Evolutionary conservation across 2,797 vertebrate species (phyloP).

Genomic region (Intellagama lesueurii): DNA sequence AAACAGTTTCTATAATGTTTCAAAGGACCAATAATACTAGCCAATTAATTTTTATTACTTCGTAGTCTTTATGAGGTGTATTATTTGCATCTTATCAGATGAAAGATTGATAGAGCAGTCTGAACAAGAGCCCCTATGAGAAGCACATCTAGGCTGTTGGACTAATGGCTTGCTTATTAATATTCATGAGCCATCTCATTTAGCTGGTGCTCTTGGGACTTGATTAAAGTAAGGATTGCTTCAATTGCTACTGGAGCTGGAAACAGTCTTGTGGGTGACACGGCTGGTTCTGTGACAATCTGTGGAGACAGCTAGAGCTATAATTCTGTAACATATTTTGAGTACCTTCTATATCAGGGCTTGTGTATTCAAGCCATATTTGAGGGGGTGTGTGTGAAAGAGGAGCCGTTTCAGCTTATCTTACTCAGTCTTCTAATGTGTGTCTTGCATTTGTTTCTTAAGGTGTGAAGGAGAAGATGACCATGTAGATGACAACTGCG

Average conservation of each 20-base stretch:
- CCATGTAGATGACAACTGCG: constrained; percentile 89
- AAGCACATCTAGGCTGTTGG: constrained; percentile 59
- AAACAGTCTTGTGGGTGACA: constrained; percentile 52
- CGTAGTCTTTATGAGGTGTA: constrained; percentile 31
- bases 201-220: constrained; percentile 63
- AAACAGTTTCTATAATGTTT: constrained; percentile 29
- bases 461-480: constrained; percentile 91
- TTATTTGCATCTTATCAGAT: constrained; percentile 46
- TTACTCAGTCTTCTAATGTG: constrained; percentile 33
- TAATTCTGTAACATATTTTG: constrained; percentile 16
- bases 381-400: background rate
- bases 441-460: constrained; percentile 73
- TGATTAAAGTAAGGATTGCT: constrained; percentile 63
- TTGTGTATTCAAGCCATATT: background rate
- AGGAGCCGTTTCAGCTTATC: background rate
- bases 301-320: background rate
- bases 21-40: background rate
- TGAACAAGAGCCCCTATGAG: constrained; percentile 43
- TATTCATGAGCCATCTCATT: constrained; percentile 79
- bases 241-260: constrained; percentile 56
- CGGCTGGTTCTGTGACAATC: constrained; percentile 12
- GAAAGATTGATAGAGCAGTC: constrained; percentile 60
- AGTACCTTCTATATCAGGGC: background rate
- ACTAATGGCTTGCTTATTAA: constrained; percentile 70
- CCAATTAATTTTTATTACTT: constrained; percentile 31